Evolutionary conservation across 2,113 vertebrate species (phyloP), one percentile per base, ranked within the genome.

Genomic region (Pardalotus punctatus): DNA sequence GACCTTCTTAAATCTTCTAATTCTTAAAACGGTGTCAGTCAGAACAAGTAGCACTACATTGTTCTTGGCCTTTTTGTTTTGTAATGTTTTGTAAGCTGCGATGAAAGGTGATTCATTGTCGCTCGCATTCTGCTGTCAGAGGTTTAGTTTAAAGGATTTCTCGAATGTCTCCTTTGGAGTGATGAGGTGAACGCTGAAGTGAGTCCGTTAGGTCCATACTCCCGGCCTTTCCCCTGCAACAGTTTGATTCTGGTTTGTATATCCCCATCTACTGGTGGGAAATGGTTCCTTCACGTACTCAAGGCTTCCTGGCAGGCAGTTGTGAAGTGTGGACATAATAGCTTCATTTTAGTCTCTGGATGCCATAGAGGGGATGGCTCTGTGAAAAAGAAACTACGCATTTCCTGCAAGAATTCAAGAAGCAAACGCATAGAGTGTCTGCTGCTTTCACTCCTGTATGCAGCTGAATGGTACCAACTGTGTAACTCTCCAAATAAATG

Each of bases 251-350:
- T 33, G 42, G n/a, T 61, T 64, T 74, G 22, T 60, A 0, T 28
- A 65, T 74, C 95, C 19, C 94, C 96, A 95, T 87, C 95, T 96
- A 4, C 95, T 82, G 96, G 92, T 65, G 85, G 45, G 66, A 90
- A 61, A 9, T 1, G 24, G 23, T 15, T 14, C 22, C 18, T 61
- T 19, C 70, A 31, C 28, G 23, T 21, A 4, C 33, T 43, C 24
- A 0, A 2, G 20, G n/a, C 27, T 76, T 85, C 13, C 1, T 25
- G 40, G 13, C 14, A 13, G 67, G 54, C 42, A 33, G 50, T 76
- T 72, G 57, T 60, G 9, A 47, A 2, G n/a, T n/a, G 12, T 5
- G 38, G 17, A 35, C 15, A n/a, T 38, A 27, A 0, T 53, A 40
- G 27, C 57, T 28, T 79, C 47, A 0, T 60, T 76, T 64, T 64